These are phyloP conservation scores for human (Homo sapiens) DNA, from an alignment of 2,113 vertebrate species.

Conservation along the genomic window GRCh38 chr15:24443001-24443500, in stretches of 20 bases:
- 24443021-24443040: neutral
- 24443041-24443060: neutral
- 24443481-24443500: no score
- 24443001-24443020: neutral
- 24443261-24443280: neutral
- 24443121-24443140: neutral
- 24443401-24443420: neutral
- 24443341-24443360: neutral
- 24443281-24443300: neutral
- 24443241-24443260: neutral
- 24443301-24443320: neutral
- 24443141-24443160: neutral
- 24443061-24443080: neutral
- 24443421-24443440: neutral
- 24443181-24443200: neutral
- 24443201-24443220: neutral
- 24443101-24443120: neutral
- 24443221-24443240: neutral
- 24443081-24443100: neutral
- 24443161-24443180: neutral
- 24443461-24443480: no score
- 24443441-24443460: no score
- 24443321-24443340: neutral
- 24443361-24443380: neutral
- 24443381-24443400: neutral